Evolutionary conservation across 2,113 vertebrate species (phyloP), one percentile per base, ranked within the genome.

Genomic region (Marmota monax): DNA sequence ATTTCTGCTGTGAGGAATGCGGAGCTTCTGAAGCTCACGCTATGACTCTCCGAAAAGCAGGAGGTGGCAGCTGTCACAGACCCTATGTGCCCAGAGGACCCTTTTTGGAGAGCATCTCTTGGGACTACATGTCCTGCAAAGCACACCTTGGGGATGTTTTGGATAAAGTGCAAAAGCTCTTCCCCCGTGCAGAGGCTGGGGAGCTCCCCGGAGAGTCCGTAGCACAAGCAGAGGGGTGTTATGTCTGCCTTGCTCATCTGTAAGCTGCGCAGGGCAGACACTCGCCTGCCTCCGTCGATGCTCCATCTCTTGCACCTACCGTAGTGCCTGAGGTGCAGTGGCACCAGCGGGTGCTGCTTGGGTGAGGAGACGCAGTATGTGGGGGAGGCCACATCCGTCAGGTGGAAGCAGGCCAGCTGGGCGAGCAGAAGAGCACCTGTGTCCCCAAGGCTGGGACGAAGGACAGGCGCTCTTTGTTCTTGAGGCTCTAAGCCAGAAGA

Each of bases 301-400:
- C 20, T 29, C 7, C 4, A 2, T 34, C 13, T 23, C 2, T 20
- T 34, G 78, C 25, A 39, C 32, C 10, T n/a, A 6, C 29, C 1
- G 0, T 0, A 0, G 11, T 2, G 32, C n/a, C 12, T 2, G 3
- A 17, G 0, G 25, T 0, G 0, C 8, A 27, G 9, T 0, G n/a
- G 45, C 2, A 0, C 37, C 16, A 0, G 23, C 0, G 1, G 13
- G 0, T 0, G 4, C 16, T 9, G 13, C n/a, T 4, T 6, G 23
- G 7, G 1, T 0, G 39, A 34, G 27, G 17, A 16, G 4, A 14
- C 4, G 1, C 3, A 0, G 29, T 0, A 0, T 0, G 1, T 0
- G 2, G 14, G 7, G 1, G 39, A 80, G 65, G 25, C 51, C 10
- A 0, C 4, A 0, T 0, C 0, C 0, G 7, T 51, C 3, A 4